Conservation (phyloP, 2,797 vertebrate species). For the Protosalanx chinensis region DNA sequence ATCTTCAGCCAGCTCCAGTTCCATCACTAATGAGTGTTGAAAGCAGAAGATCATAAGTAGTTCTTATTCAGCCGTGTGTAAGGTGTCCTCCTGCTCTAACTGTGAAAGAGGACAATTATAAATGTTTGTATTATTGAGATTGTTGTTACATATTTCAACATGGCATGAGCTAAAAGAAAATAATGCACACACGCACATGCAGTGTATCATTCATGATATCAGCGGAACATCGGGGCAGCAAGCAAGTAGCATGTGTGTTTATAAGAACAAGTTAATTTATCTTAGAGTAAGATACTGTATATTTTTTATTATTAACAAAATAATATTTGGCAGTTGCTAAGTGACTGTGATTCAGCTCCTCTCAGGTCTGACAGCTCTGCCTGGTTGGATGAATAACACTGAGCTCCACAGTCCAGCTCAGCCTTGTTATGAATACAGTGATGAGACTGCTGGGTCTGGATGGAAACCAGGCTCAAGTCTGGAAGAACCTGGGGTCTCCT, state of each 20-base stretch:
- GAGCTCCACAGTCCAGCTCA: constrained; percentile 56
- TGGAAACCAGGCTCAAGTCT: constrained; percentile 60
- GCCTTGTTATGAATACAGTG: constrained; percentile 63
- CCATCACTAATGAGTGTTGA: constrained; percentile 50
- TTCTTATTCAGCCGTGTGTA: constrained; percentile 51
- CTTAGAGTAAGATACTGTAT: constrained; percentile 10
- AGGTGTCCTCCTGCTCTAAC: constrained; percentile 53
- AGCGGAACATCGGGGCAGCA: constrained; percentile 18
- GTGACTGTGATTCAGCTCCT: constrained; percentile 67
- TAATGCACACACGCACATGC: constrained; percentile 9
- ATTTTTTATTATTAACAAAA: constrained; percentile 48
- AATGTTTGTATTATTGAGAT: constrained; percentile 55
- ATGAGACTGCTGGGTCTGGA: constrained; percentile 62
- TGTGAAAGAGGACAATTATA: constrained; percentile 42
- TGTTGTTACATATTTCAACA: constrained; percentile 53
- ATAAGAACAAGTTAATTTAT: constrained; percentile 16
- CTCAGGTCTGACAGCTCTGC: constrained; percentile 56
- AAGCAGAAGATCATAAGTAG: constrained; percentile 45
- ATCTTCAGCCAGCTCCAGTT: not conserved
- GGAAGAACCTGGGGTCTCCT: constrained; percentile 39
- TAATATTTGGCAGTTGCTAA: constrained; percentile 77
- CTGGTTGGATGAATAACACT: constrained; percentile 65
- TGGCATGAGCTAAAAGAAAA: constrained; percentile 32
- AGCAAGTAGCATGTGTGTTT: constrained; percentile 7
- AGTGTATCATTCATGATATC: not conserved